Percentiles rank a stretch among this genome's conserved stretches.
phyloP scores from a whole-genome alignment of 1,140 invertebrate genomes.

The Nixonia krombeini region DNA sequence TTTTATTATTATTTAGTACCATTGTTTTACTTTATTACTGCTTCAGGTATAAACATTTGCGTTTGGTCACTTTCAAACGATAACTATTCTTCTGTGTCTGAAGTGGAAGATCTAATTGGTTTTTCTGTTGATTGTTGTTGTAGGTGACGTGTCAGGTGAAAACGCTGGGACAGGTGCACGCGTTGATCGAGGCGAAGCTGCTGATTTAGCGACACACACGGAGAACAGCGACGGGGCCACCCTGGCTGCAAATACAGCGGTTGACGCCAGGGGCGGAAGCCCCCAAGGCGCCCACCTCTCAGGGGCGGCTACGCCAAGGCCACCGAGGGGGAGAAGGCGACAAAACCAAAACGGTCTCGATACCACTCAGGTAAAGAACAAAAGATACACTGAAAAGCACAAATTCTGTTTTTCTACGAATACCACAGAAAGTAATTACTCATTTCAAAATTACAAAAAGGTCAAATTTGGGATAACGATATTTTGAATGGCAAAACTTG shows the following conservation, averaged over 20 bases:
- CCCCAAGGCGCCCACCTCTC: conserved; percentile 67
- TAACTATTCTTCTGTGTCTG: too few species aligned
- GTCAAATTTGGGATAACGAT: too few species aligned
- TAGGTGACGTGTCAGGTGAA: conserved; percentile 69
- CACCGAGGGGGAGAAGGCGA: conserved; percentile 62
- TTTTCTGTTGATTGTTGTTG: conserved; percentile 21
- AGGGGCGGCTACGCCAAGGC: conserved; percentile 63
- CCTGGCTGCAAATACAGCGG: conserved; percentile 70
- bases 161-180: conserved; percentile 63
- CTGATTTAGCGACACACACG: conserved; percentile 66
- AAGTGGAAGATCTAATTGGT: too few species aligned
- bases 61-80: too few species aligned
- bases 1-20: too few species aligned
- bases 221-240: conserved; percentile 67
- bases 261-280: conserved; percentile 69
- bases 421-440: too few species aligned
- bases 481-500: too few species aligned
- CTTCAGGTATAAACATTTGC: too few species aligned
- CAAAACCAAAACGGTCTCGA: conserved; percentile 70
- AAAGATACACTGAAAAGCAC: background rate
- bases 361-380: conserved; percentile 60
- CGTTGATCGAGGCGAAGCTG: conserved; percentile 67
- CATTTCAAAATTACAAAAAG: too few species aligned
- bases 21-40: too few species aligned
- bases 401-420: too few species aligned